Evolutionary conservation across 2,113 vertebrate genomes (phyloP).

Genomic region (Thomomys bottae): DNA sequence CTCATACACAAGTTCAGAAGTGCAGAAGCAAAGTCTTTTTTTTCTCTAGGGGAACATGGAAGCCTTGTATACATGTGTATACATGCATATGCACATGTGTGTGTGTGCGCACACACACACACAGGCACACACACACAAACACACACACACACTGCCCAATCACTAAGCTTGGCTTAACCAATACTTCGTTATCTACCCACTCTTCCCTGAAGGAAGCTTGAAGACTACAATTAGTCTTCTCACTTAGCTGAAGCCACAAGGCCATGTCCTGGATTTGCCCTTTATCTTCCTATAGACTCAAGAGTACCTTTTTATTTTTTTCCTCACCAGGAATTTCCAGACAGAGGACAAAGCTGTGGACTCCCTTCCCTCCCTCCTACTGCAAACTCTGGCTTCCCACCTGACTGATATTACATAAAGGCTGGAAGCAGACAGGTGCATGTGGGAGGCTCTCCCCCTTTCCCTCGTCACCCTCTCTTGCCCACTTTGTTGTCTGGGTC

Average conservation of each 20-base stretch:
- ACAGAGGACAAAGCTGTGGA: not conserved
- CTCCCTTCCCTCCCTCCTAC: not conserved
- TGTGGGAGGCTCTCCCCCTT: conserved; percentile 1
- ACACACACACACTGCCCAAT: not conserved
- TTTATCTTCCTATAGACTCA: not conserved
- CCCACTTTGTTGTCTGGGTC: conserved; percentile 63
- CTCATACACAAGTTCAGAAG: not conserved
- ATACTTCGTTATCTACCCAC: conserved; percentile 15
- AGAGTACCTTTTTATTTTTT: not conserved
- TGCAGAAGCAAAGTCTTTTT: not conserved
- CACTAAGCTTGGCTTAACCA: not conserved
- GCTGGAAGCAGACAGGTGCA: conserved; percentile 40
- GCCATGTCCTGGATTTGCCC: not conserved
- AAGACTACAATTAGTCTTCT: conserved; percentile 49
- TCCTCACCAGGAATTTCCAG: not conserved
- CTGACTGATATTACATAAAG: conserved; percentile 31
- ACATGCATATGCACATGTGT: not conserved
- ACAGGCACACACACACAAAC: not conserved
- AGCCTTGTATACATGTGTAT: no score
- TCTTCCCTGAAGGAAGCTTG: conserved; percentile 34
- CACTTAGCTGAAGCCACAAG: conserved; percentile 38
- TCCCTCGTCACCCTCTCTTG: not conserved
- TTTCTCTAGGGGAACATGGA: not conserved
- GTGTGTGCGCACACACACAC: not conserved
- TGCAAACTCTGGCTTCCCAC: not conserved